phyloP scores from a whole-genome alignment of 2,797 vertebrate species.

The Cynodonichthys magdalenae region DNA sequence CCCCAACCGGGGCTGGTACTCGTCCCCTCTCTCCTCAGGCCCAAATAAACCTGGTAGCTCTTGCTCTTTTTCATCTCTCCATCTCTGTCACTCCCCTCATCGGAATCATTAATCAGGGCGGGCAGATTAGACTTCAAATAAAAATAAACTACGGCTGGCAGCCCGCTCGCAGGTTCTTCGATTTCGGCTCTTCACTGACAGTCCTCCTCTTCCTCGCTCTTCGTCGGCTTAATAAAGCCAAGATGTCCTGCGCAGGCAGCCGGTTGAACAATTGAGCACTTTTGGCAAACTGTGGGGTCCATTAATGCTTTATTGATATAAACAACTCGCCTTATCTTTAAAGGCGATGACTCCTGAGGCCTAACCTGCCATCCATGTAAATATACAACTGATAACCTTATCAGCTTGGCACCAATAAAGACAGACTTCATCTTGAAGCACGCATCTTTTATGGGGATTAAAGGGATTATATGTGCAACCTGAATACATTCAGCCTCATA shows the following conservation, averaged over 20 bases:
- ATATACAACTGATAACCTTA: slow-evolving; percentile 77
- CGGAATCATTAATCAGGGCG: slow-evolving; percentile 82
- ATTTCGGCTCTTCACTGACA: slow-evolving; percentile 52
- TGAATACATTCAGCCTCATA: slow-evolving; percentile 56
- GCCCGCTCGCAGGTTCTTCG: slow-evolving; percentile 43
- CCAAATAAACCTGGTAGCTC: slow-evolving; percentile 82
- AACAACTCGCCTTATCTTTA: slow-evolving; percentile 70
- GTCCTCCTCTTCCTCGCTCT: slow-evolving; percentile 35
- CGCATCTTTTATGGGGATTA: slow-evolving; percentile 71
- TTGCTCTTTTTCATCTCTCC: slow-evolving; percentile 63
- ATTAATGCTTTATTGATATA: slow-evolving; percentile 72
- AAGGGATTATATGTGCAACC: slow-evolving; percentile 68
- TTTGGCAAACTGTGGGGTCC: slow-evolving; percentile 47
- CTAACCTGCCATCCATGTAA: slow-evolving; percentile 71
- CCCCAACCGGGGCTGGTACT: slow-evolving; percentile 57
- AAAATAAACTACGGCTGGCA: slow-evolving; percentile 76
- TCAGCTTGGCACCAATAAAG: slow-evolving; percentile 62
- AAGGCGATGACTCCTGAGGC: slow-evolving; percentile 62
- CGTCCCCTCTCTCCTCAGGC: slow-evolving; percentile 56
- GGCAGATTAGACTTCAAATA: slow-evolving; percentile 83
- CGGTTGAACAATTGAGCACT: slow-evolving; percentile 35
- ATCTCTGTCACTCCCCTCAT: slow-evolving; percentile 79
- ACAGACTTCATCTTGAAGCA: slow-evolving; percentile 42
- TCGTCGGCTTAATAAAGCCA: slow-evolving; percentile 51
- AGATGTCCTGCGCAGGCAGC: slow-evolving; percentile 44